These are phyloP conservation scores for mouse (Mus musculus) DNA, from an alignment of 2,113 vertebrate genomes.

Conservation along the genomic window DNA sequence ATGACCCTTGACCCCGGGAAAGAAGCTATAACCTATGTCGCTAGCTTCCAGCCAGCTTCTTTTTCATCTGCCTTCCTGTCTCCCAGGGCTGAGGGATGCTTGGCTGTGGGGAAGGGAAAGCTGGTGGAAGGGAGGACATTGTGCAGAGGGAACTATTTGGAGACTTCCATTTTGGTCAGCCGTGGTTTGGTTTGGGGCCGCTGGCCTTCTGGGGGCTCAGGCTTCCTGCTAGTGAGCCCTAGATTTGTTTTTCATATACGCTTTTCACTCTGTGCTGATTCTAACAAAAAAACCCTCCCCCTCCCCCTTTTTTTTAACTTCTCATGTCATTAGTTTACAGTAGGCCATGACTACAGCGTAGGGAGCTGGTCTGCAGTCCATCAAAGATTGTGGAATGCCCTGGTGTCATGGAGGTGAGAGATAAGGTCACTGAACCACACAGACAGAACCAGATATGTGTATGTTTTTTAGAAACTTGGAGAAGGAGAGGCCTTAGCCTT, in stretches of 20 bases:
- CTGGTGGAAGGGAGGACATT: background rate
- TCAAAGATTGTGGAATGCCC: background rate
- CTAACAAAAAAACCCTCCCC: too few relatives aligned
- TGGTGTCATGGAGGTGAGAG: constrained; percentile 18
- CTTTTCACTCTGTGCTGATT: background rate
- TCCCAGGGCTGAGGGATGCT: fast-evolving
- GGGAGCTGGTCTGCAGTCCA: constrained; percentile 13
- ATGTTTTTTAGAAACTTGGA: constrained; percentile 35
- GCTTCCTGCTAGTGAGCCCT: background rate
- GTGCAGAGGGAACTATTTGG: fast-evolving
- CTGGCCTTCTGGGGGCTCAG: background rate
- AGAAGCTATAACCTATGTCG: background rate
- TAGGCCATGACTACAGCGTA: background rate
- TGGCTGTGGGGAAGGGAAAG: background rate
- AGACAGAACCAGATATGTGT: constrained; percentile 44
- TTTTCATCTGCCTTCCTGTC: background rate
- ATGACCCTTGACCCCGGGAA: background rate
- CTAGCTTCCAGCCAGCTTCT: fast-evolving
- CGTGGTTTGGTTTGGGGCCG: background rate
- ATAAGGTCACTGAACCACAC: constrained; percentile 57
- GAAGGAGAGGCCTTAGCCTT: background rate
- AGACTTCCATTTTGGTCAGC: background rate
- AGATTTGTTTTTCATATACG: background rate
- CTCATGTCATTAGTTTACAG: background rate
- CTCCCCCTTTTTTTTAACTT: background rate